Percentiles rank a stretch among this genome's conserved stretches.
Conservation (phyloP, 2,797 vertebrate genomes). For the Ctenopoma kingsleyae region DNA sequence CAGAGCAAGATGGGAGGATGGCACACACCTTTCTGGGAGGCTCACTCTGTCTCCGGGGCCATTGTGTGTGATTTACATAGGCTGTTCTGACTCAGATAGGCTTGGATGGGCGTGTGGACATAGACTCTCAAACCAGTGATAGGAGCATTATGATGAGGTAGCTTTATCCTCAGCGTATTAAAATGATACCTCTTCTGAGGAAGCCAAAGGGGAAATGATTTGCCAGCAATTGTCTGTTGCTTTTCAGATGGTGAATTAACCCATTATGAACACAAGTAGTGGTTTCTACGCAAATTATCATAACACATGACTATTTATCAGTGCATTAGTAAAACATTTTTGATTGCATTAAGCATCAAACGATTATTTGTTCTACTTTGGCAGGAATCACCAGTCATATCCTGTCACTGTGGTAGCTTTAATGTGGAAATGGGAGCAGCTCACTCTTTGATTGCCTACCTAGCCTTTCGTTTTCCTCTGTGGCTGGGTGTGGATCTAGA, state of each 20-base stretch:
- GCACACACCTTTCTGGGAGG: constrained; percentile 30
- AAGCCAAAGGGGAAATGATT: constrained; percentile 10
- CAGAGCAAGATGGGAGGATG: constrained; percentile 7
- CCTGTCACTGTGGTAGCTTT: constrained; percentile 46
- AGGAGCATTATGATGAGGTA: constrained; percentile 36
- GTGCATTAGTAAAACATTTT: constrained; percentile 29
- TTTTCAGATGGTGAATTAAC: constrained; percentile 37
- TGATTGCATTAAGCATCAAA: constrained; percentile 40
- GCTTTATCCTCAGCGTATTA: constrained; percentile 1
- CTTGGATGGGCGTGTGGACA: constrained; percentile 16
- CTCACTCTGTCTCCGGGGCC: constrained; percentile 17
- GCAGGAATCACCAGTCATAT: constrained; percentile 46
- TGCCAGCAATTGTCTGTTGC: neutral
- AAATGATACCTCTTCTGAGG: constrained; percentile 4
- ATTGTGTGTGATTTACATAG: constrained; percentile 53
- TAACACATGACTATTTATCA: constrained; percentile 38
- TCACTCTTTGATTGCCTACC: constrained; percentile 42
- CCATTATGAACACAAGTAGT: constrained; percentile 30
- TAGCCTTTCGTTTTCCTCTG: constrained; percentile 20
- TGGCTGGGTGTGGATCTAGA: constrained; percentile 44
- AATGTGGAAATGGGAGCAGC: constrained; percentile 65
- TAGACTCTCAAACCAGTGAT: constrained; percentile 32
- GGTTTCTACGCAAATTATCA: constrained; percentile 37
- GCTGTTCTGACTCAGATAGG: constrained; percentile 52
- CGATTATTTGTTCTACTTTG: constrained; percentile 57